Conservation (phyloP, 2,888 invertebrate genomes). For the Drosophila parthenogenetica region DNA sequence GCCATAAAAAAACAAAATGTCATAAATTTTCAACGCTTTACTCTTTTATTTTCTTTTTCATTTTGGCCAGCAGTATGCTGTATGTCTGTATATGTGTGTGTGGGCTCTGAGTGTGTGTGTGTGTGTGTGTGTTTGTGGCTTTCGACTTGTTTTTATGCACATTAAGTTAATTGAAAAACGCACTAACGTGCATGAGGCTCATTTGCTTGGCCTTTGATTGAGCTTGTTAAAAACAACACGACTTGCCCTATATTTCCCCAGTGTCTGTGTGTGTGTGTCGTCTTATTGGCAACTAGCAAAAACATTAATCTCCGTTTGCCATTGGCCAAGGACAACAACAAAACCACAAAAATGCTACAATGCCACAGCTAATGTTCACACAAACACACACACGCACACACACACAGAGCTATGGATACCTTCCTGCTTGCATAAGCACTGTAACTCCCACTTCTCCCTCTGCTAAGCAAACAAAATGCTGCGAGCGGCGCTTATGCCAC, state of each 20-base stretch:
- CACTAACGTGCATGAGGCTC: constrained; percentile 57
- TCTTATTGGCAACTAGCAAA: constrained; percentile 66
- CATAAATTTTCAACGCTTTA: constrained; percentile 73
- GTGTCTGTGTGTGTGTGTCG: constrained; percentile 44
- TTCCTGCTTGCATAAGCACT: constrained; percentile 48
- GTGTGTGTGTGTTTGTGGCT: constrained; percentile 15
- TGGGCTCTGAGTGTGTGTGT: not conserved
- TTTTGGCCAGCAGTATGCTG: constrained; percentile 11
- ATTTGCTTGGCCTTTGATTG: constrained; percentile 63
- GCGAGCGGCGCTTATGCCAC: constrained; percentile 46
- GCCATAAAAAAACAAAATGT: constrained; percentile 76
- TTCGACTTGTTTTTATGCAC: constrained; percentile 58
- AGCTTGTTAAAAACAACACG: constrained; percentile 37
- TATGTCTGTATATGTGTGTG: constrained; percentile 6
- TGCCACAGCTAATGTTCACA: constrained; percentile 42
- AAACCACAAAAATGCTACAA: constrained; percentile 51
- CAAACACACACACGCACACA: constrained; percentile 8
- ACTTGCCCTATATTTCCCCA: constrained; percentile 18
- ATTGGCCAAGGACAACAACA: constrained; percentile 68
- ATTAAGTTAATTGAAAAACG: constrained; percentile 80
- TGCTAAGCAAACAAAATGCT: constrained; percentile 57
- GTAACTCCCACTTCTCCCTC: not conserved
- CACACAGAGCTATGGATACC: constrained; percentile 15
- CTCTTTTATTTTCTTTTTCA: constrained; percentile 34
- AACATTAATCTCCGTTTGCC: constrained; percentile 84